These are phyloP conservation scores for Drosophila sturtevanti DNA, from an alignment of 1,140 invertebrate genomes.

Conservation along the genomic window DNA sequence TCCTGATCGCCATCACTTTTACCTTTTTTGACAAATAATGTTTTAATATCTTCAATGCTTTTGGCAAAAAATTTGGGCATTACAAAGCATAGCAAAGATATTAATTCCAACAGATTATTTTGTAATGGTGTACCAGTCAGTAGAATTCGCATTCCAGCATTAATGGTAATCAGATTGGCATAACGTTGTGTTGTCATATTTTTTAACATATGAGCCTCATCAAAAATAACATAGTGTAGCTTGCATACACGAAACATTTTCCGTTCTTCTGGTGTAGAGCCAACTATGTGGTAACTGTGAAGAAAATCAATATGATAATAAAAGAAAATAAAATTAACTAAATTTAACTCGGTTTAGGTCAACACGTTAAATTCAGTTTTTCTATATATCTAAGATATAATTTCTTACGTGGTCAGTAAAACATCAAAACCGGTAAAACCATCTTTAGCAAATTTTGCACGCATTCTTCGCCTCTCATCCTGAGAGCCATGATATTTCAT, in stretches of 20 bases:
- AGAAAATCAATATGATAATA: not conserved
- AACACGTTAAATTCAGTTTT: not conserved
- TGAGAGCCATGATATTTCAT: constrained; percentile 94
- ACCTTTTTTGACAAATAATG: constrained; percentile 89
- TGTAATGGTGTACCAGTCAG: constrained; percentile 97
- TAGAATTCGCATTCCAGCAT: constrained; percentile 91
- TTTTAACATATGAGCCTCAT: constrained; percentile 99
- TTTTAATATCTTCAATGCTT: constrained; percentile 94
- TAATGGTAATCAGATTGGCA: constrained; percentile 93
- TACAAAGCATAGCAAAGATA: constrained; percentile 97
- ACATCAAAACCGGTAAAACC: constrained; percentile 91
- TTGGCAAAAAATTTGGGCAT: constrained; percentile 97
- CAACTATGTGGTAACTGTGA: constrained; percentile 88
- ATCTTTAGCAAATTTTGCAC: constrained; percentile 90
- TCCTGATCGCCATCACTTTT: constrained; percentile 83
- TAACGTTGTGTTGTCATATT: constrained; percentile 97
- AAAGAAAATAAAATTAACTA: not conserved
- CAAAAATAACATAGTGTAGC: constrained; percentile 96
- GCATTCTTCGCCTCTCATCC: constrained; percentile 90
- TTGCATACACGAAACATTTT: constrained; percentile 94
- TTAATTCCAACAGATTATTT: constrained; percentile 97
- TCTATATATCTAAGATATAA: not conserved
- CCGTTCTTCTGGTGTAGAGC: constrained; percentile 93
- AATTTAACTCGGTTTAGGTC: not conserved
- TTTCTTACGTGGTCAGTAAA: constrained; percentile 90